Conservation (phyloP, 2,797 vertebrate genomes). For the Girardinus metallicus region DNA sequence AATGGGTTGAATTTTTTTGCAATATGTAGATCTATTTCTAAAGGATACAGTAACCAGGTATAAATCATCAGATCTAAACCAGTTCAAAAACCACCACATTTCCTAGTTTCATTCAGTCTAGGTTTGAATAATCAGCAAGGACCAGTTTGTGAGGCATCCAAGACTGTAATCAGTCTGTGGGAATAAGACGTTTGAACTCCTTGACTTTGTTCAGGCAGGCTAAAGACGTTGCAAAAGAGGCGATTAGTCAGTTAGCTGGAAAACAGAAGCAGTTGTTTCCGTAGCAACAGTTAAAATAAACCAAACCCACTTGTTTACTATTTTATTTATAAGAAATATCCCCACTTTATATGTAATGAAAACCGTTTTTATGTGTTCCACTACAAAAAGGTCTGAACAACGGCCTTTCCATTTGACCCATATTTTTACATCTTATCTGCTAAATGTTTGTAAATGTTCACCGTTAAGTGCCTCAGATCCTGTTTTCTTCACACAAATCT, state of each 20-base stretch:
- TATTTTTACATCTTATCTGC: constrained; percentile 12
- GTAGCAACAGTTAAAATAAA: constrained; percentile 8
- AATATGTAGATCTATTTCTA: not conserved
- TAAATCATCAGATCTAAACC: not conserved
- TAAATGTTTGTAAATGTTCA: constrained; percentile 33
- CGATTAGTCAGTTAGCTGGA: constrained; percentile 6
- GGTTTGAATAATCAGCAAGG: not conserved
- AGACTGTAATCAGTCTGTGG: not conserved
- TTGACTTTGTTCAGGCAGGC: constrained; percentile 2
- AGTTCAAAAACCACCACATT: not conserved
- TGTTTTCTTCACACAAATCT: constrained; percentile 36
- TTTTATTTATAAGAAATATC: constrained; percentile 1
- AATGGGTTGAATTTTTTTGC: not conserved
- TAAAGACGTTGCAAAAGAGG: constrained; percentile 23
- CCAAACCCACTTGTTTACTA: not conserved
- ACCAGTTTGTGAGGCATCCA: constrained; percentile 2
- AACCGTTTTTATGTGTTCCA: not conserved
- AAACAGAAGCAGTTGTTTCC: not conserved
- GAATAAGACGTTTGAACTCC: not conserved
- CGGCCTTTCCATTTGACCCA: constrained; percentile 5
- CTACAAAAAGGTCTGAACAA: not conserved
- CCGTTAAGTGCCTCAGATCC: constrained; percentile 69
- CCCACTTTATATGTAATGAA: constrained; percentile 11
- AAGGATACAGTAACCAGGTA: not conserved
- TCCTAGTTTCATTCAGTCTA: not conserved